Percentiles rank a stretch among this genome's conserved stretches.
Conservation (phyloP, 2,888 invertebrate genomes). For the Thymelicus acteon region DNA sequence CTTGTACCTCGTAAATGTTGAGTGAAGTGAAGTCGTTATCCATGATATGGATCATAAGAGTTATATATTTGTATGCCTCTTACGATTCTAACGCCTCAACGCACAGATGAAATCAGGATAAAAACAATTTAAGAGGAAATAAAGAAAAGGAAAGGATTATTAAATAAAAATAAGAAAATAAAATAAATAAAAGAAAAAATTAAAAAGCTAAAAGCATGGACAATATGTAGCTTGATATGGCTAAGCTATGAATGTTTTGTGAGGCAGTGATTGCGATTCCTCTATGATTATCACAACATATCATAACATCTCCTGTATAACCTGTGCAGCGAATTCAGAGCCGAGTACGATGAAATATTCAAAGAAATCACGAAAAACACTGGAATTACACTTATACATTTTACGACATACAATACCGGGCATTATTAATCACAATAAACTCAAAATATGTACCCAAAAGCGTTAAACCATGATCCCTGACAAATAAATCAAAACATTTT, state of each 20-base stretch:
- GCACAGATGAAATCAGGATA: constrained; percentile 46
- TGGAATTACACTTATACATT: constrained; percentile 6
- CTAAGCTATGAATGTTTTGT: constrained; percentile 84
- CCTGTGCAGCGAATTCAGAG: constrained; percentile 48
- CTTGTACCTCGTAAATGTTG: constrained; percentile 38
- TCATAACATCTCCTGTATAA: constrained; percentile 48
- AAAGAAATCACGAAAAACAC: constrained; percentile 11
- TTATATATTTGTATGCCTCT: constrained; percentile 24
- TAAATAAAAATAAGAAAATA: constrained; percentile 61
- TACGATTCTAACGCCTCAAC: constrained; percentile 51
- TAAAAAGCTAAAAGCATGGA: constrained; percentile 80
- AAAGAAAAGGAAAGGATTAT: constrained; percentile 67
- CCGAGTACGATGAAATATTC: constrained; percentile 13
- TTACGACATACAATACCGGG: neutral
- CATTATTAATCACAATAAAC: neutral
- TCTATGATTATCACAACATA: constrained; percentile 62
- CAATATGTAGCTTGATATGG: constrained; percentile 73
- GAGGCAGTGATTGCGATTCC: constrained; percentile 82
- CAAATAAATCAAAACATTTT: neutral
- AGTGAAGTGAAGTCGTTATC: constrained; percentile 40
- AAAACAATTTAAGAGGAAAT: constrained; percentile 57
- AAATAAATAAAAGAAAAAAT: constrained; percentile 65
- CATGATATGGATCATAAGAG: constrained; percentile 45
- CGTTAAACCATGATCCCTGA: neutral
- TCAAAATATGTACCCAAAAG: neutral